phyloP scores from a whole-genome alignment of 2,797 vertebrate genomes.

The Enteromius radiatus region DNA sequence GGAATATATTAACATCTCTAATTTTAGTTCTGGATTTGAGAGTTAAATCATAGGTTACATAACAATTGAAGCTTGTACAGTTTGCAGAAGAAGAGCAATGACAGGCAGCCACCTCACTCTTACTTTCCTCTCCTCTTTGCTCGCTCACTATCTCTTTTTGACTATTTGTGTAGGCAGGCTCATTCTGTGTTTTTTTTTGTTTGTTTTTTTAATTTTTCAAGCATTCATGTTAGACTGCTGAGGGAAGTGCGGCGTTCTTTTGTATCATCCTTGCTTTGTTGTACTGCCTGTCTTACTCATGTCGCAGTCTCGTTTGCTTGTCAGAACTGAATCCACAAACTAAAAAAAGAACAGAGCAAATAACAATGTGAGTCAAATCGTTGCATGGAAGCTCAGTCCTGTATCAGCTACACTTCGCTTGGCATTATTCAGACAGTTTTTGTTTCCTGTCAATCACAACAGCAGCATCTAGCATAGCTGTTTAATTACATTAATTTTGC shows the following conservation, averaged over 20 bases:
- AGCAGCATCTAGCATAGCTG: not conserved
- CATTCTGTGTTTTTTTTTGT: conserved; percentile 23
- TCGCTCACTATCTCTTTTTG: conserved; percentile 43
- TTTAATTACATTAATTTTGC: not conserved
- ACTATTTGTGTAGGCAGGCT: conserved; percentile 41
- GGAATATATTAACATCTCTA: conserved; percentile 35
- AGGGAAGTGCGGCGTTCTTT: conserved; percentile 45
- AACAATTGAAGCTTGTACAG: conserved; percentile 54
- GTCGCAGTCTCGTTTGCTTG: conserved; percentile 28
- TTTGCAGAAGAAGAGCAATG: conserved; percentile 57
- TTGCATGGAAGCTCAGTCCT: conserved; percentile 24
- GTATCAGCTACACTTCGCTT: not conserved
- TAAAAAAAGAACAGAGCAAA: conserved; percentile 34
- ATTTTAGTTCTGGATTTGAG: conserved; percentile 48
- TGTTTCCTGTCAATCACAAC: conserved; percentile 9
- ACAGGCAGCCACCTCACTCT: conserved; percentile 47
- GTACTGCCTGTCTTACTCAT: conserved; percentile 44
- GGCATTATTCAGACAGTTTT: not conserved
- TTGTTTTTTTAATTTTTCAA: conserved; percentile 24
- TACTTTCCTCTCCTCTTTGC: conserved; percentile 45
- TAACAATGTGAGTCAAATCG: conserved; percentile 20
- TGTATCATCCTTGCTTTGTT: conserved; percentile 38
- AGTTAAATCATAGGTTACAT: conserved; percentile 58
- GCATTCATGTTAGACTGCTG: conserved; percentile 33
- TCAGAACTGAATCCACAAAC: conserved; percentile 35